Conservation (phyloP, 2,797 vertebrate species). For the Gobio occitaniae region DNA sequence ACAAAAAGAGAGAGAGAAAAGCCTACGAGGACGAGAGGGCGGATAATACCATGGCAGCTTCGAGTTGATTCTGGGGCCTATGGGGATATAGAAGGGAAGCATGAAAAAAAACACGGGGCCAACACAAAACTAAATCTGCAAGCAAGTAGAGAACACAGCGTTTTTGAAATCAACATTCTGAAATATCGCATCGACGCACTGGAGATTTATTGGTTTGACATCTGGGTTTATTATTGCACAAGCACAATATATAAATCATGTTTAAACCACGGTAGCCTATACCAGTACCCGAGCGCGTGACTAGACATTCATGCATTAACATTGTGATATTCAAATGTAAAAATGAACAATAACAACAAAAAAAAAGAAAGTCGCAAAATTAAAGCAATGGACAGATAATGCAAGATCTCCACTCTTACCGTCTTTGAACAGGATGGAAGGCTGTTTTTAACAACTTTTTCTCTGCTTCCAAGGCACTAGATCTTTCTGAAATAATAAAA, state of each 20-base stretch:
- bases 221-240: slow-evolving; percentile 52
- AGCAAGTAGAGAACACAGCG: slow-evolving; percentile 51
- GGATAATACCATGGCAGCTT: slow-evolving; percentile 85
- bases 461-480: slow-evolving; percentile 97
- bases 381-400: slow-evolving; percentile 42
- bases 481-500: slow-evolving; percentile 85
- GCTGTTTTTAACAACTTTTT: slow-evolving; percentile 90
- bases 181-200: slow-evolving; percentile 58
- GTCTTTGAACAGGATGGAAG: slow-evolving; percentile 89
- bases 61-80: slow-evolving; percentile 89
- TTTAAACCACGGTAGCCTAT: slow-evolving; percentile 29
- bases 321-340: slow-evolving; percentile 53
- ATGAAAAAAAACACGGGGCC: slow-evolving; percentile 49
- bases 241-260: slow-evolving; percentile 45
- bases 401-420: slow-evolving; percentile 75
- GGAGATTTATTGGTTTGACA: slow-evolving; percentile 40
- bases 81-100: slow-evolving; percentile 75
- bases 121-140: slow-evolving; percentile 63
- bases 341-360: slow-evolving; percentile 39
- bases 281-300: slow-evolving; percentile 46
- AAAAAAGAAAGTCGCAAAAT: slow-evolving; percentile 36
- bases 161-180: slow-evolving; percentile 39
- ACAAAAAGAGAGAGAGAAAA: slow-evolving; percentile 65
- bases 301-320: slow-evolving; percentile 23
- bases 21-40: slow-evolving; percentile 82